phyloP scores from a whole-genome alignment of 2,888 invertebrate genomes.

The Sacculina carcini region DNA sequence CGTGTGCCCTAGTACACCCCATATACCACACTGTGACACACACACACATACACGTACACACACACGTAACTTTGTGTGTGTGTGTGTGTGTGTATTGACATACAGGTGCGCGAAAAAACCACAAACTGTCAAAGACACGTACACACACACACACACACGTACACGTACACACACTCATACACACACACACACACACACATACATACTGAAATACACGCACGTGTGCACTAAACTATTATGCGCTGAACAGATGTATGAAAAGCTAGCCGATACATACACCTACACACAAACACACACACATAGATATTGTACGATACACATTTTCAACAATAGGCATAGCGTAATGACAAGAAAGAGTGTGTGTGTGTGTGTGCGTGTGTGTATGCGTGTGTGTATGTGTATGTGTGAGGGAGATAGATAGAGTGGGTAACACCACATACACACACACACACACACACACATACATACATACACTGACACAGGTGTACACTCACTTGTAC shows the following conservation, averaged over 20 bases:
- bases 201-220: no score
- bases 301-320: background rate
- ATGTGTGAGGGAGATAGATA: no score
- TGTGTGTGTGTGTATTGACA: no score
- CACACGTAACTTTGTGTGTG: background rate
- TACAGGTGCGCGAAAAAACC: no score
- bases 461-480: no score
- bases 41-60: background rate
- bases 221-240: background rate
- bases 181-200: no score
- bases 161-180: no score
- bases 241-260: background rate
- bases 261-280: background rate
- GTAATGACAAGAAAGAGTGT: background rate
- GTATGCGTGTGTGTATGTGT: background rate
- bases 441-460: no score
- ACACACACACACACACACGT: background rate
- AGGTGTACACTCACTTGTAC: no score
- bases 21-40: no score
- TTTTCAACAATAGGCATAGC: background rate
- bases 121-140: background rate
- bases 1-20: no score
- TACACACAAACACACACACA: background rate
- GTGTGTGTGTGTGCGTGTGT: background rate
- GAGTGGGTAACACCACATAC: no score